These are phyloP conservation scores for Apodemus speciosus DNA, from an alignment of 2,113 vertebrate genomes.

Conservation along the genomic window DNA sequence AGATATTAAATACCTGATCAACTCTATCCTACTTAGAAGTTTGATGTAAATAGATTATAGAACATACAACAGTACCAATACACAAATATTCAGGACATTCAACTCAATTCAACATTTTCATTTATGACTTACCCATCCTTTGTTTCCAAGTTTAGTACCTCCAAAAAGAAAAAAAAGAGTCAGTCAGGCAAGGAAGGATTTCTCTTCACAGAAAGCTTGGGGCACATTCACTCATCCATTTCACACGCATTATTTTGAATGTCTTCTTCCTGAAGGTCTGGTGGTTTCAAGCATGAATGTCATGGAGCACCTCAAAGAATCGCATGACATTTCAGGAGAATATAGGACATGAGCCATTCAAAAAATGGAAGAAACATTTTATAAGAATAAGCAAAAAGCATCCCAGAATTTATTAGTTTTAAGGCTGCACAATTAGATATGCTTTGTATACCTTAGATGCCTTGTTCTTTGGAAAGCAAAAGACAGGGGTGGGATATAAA, in stretches of 20 bases:
- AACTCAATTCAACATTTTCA: not conserved
- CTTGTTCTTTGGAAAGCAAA: constrained; percentile 15
- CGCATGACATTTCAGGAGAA: not conserved
- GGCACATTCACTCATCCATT: not conserved
- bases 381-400: not conserved
- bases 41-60: not conserved
- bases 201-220: not conserved
- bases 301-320: not conserved
- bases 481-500: not conserved
- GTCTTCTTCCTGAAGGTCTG: not conserved
- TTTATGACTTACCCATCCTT: not conserved
- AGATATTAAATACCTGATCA: not conserved
- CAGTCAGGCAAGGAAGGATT: not conserved
- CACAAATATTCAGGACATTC: not conserved
- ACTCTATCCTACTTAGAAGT: not conserved
- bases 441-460: not conserved
- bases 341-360: not conserved
- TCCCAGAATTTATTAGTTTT: not conserved
- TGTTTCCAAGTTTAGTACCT: not conserved
- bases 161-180: too few relatives aligned
- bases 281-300: not conserved
- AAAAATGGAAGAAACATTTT: not conserved
- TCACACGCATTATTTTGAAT: not conserved
- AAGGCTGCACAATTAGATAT: not conserved
- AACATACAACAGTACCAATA: not conserved